These are phyloP conservation scores for Willisornis vidua DNA, from an alignment of 2,113 vertebrate species.

Conservation along the genomic window DNA sequence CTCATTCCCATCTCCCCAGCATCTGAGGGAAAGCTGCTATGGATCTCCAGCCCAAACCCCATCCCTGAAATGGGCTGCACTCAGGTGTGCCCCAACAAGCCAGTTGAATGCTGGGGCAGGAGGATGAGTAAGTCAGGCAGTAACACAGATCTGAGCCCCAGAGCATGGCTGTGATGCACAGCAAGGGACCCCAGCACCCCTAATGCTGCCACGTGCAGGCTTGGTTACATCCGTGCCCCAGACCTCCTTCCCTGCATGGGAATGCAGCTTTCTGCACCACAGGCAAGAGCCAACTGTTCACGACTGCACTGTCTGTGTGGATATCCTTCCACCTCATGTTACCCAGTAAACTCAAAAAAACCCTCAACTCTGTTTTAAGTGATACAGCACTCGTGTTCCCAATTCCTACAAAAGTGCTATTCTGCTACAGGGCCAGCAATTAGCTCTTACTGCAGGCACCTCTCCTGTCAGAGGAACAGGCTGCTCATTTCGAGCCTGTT, in stretches of 20 bases:
- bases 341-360: neutral
- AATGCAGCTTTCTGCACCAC: neutral
- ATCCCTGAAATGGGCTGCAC: neutral
- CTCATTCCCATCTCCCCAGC: neutral
- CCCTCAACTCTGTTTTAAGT: neutral
- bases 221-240: accelerated
- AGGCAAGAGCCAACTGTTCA: neutral
- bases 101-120: neutral
- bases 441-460: neutral
- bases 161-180: too few relatives aligned
- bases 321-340: neutral
- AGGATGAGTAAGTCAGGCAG: neutral
- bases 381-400: neutral
- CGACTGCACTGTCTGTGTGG: accelerated
- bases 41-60: neutral
- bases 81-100: neutral
- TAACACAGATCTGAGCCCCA: neutral
- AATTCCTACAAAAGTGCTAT: neutral
- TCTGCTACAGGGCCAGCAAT: neutral
- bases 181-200: neutral
- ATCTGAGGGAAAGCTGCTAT: neutral
- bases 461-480: neutral
- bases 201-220: accelerated
- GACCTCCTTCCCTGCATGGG: neutral
- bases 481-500: neutral